Evolutionary conservation across 2,888 invertebrate species (phyloP).

Genomic region (Euzetes globulus): DNA sequence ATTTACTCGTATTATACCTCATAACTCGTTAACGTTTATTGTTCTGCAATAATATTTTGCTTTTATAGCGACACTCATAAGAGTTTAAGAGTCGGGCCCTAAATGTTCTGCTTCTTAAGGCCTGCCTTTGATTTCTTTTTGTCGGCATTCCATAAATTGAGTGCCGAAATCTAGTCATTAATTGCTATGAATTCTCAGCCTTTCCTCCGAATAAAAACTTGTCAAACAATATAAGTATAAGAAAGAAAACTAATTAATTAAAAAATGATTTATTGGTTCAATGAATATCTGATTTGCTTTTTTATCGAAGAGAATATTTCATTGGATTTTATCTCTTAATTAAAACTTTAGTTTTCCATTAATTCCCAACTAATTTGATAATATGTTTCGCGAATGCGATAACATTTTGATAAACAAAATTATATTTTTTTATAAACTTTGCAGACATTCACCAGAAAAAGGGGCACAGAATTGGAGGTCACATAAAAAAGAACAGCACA

Average conservation of each 20-base stretch:
- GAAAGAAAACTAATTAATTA: not conserved
- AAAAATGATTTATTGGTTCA: not conserved
- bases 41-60: not conserved
- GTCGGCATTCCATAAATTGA: not conserved
- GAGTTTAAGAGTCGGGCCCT: not conserved
- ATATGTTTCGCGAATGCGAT: not conserved
- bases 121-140: not conserved
- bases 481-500: too few relatives aligned
- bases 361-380: not conserved
- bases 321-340: not conserved
- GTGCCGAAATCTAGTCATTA: not conserved
- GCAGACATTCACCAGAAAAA: too few relatives aligned
- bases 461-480: too few relatives aligned
- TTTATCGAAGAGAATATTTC: not conserved
- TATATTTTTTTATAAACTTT: too few relatives aligned
- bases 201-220: not conserved
- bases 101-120: not conserved
- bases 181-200: not conserved
- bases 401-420: too few relatives aligned
- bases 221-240: not conserved
- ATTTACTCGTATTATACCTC: slow-evolving; percentile 5
- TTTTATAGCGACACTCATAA: not conserved
- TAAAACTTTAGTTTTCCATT: not conserved
- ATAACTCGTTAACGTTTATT: slow-evolving; percentile 20
- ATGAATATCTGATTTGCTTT: not conserved